Conservation (phyloP, 35 echinoderm and acorn worm genomes). For the Eucidaris tribuloides region DNA sequence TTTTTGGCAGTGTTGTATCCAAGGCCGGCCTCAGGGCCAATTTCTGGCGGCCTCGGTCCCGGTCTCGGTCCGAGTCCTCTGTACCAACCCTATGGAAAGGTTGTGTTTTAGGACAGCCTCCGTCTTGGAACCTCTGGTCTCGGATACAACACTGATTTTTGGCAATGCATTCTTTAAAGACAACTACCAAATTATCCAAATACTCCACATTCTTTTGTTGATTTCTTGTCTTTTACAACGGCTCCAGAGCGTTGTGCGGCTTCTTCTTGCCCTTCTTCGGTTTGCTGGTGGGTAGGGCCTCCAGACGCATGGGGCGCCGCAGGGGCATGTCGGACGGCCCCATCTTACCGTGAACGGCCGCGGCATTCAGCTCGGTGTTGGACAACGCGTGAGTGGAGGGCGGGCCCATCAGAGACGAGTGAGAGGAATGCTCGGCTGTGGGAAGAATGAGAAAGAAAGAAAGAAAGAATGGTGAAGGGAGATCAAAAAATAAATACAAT, state of each 20-base stretch:
- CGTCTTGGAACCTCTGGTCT: no score
- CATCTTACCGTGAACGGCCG: slow-evolving; percentile 38
- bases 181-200: no score
- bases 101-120: no score
- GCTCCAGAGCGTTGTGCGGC: slow-evolving; percentile 72
- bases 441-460: neutral
- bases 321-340: slow-evolving; percentile 61
- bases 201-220: no score
- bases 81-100: no score
- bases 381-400: neutral
- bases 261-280: slow-evolving; percentile 78
- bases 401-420: slow-evolving; percentile 23
- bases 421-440: neutral
- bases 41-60: no score
- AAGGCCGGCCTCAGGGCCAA: no score
- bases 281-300: slow-evolving; percentile 68
- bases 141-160: no score
- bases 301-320: slow-evolving; percentile 67
- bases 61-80: no score
- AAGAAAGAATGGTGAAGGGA: neutral
- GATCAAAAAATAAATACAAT: neutral
- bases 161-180: no score
- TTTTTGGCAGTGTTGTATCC: no score
- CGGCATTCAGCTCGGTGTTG: slow-evolving; percentile 22
- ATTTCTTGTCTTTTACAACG: no score